These are phyloP conservation scores for Zygothrica quintamaculata DNA, from an alignment of 2,888 invertebrate genomes.

Conservation along the genomic window DNA sequence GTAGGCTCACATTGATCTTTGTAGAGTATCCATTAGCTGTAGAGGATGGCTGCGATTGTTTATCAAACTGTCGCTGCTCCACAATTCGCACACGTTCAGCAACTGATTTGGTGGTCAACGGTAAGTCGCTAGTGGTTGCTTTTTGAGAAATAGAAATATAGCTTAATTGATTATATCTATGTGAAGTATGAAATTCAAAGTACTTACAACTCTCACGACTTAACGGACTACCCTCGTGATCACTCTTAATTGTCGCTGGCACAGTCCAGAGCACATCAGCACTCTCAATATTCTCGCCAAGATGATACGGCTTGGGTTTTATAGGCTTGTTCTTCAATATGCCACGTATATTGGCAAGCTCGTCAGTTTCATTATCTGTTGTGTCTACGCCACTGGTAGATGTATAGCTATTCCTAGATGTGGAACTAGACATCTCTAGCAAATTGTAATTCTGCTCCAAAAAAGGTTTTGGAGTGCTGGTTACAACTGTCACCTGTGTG, in stretches of 20 bases:
- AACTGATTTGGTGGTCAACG: conserved; percentile 79
- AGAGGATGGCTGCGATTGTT: conserved; percentile 54
- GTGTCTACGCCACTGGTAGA: conserved; percentile 81
- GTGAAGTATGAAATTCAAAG: too few species aligned
- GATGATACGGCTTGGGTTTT: conserved; percentile 90
- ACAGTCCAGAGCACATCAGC: conserved; percentile 86
- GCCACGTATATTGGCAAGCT: conserved; percentile 87
- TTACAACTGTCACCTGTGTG: conserved; percentile 78
- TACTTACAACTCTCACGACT: conserved; percentile 58
- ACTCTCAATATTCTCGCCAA: conserved; percentile 88
- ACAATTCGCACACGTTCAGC: conserved; percentile 86
- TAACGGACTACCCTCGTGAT: conserved; percentile 51
- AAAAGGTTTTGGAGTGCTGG: conserved; percentile 69
- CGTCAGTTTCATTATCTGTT: conserved; percentile 82
- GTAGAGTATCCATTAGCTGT: conserved; percentile 86
- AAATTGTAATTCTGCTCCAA: conserved; percentile 57
- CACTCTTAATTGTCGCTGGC: conserved; percentile 83
- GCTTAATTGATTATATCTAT: too few species aligned
- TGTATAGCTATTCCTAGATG: conserved; percentile 77
- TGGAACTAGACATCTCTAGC: conserved; percentile 57
- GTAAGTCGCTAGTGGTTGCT: conserved; percentile 37
- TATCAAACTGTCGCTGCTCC: conserved; percentile 82
- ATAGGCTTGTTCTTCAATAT: conserved; percentile 90
- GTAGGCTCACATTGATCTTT: conserved; percentile 86
- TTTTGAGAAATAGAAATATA: too few species aligned